Base-by-base conservation (phyloP, 2,113 vertebrate species). In the Oceanodroma tethys region DNA sequence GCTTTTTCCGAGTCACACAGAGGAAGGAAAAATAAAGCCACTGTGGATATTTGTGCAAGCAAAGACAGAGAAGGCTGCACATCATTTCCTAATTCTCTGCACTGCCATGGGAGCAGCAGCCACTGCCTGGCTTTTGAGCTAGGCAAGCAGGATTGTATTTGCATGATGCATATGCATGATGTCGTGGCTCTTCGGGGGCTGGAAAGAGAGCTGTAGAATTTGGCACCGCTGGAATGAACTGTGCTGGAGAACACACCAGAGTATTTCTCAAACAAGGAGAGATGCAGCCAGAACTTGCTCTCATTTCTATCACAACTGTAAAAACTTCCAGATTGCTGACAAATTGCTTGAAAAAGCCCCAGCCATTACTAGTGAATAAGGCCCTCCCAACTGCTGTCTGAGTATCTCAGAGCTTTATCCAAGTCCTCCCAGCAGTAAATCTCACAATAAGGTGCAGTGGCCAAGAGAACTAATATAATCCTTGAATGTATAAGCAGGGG, bases 341-440 rank as follows among this genome's bases (percentile, higher is more conserved):
- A 97, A 86, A 89, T 84, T 79, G 42, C 68, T 91, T 75, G 50
- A 95, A 91, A 58, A 12, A 93, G 45, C 34, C 58, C 30, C 45
- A 85, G 78, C 40, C 40, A 53, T 87, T 62, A 32, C 36, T 4
- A 76, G 48, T 4, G 80, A 62, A n/a, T 56, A 84, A 96, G 62
- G 18, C 62, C 73, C 72, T 94, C 83, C 58, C 81, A 87, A 30
- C 5, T 66, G 65, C 53, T 91, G 32, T 65, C 60, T 79, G 79
- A 90, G 42, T 21, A 27, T 40, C 73, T 70, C 73, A 50, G 83
- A 87, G 81, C 43, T 81, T 65, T 58, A 58, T 82, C 60, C 86
- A 96, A 93, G 45, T 93, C 34, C 62, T 91, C 53, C 62, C 45
- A 91, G 81, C 58, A 66, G 53, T 89, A 97, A 89, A 93, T 89